Base-by-base conservation (phyloP, 2,113 vertebrate species). In the Lampris incognitus region DNA sequence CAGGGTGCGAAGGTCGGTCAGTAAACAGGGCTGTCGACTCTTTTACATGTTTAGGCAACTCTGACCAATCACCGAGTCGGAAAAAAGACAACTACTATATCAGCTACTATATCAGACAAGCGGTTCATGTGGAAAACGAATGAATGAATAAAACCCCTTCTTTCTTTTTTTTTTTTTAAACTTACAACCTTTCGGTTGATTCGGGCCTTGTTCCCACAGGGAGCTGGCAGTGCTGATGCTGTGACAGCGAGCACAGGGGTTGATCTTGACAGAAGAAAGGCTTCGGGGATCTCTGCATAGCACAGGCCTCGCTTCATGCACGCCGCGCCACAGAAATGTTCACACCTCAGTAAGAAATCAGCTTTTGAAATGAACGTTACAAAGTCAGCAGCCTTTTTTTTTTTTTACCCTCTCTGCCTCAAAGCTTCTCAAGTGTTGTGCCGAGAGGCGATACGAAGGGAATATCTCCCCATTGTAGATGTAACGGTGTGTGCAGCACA, bases 241-340 rank as follows among this genome's bases (percentile, higher is more conserved):
- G 36, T 59, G 42, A 59, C 11, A 67, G 58, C n/a, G 1, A 39
- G 36, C 6, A 38, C 8, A 56, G 0, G 0, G 1, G 13, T 55
- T 74, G 40, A 66, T 70, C 56, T 44, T 87, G 71, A 79, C 62
- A 76, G 41, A n/a, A 24, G 37, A 72, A 63, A 69, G 41, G 62
- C 51, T 54, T 60, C 11, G 78, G 57, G 41, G 56, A 56, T 66
- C 42, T 13, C 58, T 72, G 62, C 49, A 74, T 60, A 13, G 62
- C 59, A 52, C 56, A 46, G 5, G 59, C 11, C 24, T n/a, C 55
- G 8, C 9, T 9, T n/a, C 8, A 54, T 1, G 51, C 24, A 24
- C 24, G 24, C 24, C 24, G 24, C 11, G 51, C 11, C 51, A n/a
- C 9, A 55, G 9, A 48, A 9, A 41, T 66, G 55, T 78, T 61